Base-by-base conservation (phyloP, 1,140 invertebrate species). In the Hetaerina americana region DNA sequence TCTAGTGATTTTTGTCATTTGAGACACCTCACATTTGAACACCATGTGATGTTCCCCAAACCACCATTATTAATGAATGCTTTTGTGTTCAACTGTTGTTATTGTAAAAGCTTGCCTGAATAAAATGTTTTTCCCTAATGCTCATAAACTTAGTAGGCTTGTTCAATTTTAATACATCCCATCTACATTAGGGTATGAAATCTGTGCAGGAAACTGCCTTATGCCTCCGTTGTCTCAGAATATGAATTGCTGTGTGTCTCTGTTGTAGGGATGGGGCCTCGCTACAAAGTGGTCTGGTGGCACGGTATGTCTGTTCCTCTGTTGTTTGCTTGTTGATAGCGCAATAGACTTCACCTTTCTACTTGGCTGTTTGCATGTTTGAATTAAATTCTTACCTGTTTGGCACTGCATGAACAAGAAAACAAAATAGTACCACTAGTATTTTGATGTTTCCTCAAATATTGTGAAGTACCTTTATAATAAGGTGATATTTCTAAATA, bases 251-350 rank as follows among this genome's bases (percentile, higher is more conserved):
- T 57, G 22, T n/a, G n/a, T 57, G 40, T 57, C 40, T 70, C 26
- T 70, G 70, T 70, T 70, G 70, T 70, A 75, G 74, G 74, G 74
- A 75, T 75, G 74, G 74, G 74, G 67, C 74, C 72, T 71, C 74
- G 74, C 71, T 75, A 74, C 71, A 75, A 75, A 70, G 66, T 71
- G 31, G 66, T 73, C 24, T 75, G 72, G 72, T 74, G 73, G 73
- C 72, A 75, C 66, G 74, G 74, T 75, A 75, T 66, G 66, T 72
- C 68, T 68, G 71, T 72, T 67, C 57, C 24, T 24, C 28, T 70
- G 31, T 66, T 69, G n/a, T n/a, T n/a, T n/a, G n/a, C n/a, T n/a
- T n/a, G n/a, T n/a, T n/a, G n/a, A n/a, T n/a, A n/a, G n/a, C n/a
- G n/a, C n/a, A n/a, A n/a, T n/a, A n/a, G n/a, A n/a, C n/a, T n/a